Evolutionary conservation across 1,140 invertebrate genomes (phyloP), one percentile per base, ranked within the genome.

Genomic region (Formica selysi): DNA sequence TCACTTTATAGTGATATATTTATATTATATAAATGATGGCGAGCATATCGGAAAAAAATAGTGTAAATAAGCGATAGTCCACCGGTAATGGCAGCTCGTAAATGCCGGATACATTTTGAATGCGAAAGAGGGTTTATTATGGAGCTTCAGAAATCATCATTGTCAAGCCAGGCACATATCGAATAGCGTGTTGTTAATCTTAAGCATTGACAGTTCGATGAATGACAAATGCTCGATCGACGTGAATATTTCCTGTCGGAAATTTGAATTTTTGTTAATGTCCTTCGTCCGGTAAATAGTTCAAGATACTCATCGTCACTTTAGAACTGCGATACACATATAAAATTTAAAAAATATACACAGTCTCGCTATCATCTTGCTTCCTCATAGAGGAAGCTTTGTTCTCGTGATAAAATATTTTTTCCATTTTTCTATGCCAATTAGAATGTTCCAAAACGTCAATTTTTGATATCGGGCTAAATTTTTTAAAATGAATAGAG

Each of bases 231-330:
- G 89, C 79, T 85, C 91, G 88, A 91, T 92, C 90, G 91, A 91
- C 92, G 89, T 73, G 80, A 87, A 89, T 87, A 86, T 92, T 92
- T 91, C 89, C 80, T 87, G 86, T 88, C 90, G 93, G 92, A 93
- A 93, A 93, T 93, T 93, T 89, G 76, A 91, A 76, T 92, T 93
- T 22, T 85, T 84, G 89, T 87, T 93, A 93, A 93, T 93, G 90
- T 89, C 84, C 80, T 90, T 90, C 88, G 16, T 61, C 62, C 89
- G 90, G 84, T 76, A 84, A 87, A 89, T 1, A 19, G 86, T 85
- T 93, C 13, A 68, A 67, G 36, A 22, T 16, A 48, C 2, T 67
- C 38, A 16, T 44, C 51, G 22, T 16, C 64, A n/a, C n/a, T 22
- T 29, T 44, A 54, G 8, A 44, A 79, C 3, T 36, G 13, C 13